Conservation (phyloP, 1,140 invertebrate species). For the Aphis gossypii region DNA sequence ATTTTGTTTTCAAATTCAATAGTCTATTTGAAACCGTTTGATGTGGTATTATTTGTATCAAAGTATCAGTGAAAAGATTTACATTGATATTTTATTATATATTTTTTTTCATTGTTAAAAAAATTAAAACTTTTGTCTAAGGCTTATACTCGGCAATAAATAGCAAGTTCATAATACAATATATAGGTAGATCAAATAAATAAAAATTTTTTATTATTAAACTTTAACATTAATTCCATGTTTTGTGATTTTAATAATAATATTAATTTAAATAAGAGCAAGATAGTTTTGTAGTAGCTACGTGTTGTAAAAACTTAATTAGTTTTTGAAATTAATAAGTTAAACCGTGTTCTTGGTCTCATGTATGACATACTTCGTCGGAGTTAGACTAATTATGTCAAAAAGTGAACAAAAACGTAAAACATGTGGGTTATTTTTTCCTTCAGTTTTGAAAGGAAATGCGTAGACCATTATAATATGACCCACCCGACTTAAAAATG, state of each 20-base stretch:
- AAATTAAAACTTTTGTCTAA: not conserved
- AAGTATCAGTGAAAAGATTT: too few species aligned
- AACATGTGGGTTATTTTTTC: constrained; percentile 27
- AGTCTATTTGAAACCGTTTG: too few species aligned
- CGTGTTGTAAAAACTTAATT: not conserved
- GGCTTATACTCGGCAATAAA: too few species aligned
- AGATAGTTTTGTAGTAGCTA: not conserved
- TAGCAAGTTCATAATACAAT: not conserved
- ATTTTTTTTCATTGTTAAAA: not conserved
- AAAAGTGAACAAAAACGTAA: not conserved
- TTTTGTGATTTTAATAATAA: not conserved
- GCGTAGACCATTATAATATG: not conserved
- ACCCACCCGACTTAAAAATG: not conserved
- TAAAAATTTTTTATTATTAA: not conserved
- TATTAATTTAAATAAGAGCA: not conserved
- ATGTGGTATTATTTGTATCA: not conserved
- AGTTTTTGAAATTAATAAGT: not conserved
- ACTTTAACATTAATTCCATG: not conserved
- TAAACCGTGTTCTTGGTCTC: not conserved
- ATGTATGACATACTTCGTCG: not conserved
- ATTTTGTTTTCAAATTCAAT: not conserved
- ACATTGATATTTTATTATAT: not conserved
- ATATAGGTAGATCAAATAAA: not conserved
- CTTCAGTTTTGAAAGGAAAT: constrained; percentile 23
- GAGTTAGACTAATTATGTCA: constrained; percentile 4